phyloP scores from a whole-genome alignment of 2,113 vertebrate species.

The Oreochromis niloticus region DNA sequence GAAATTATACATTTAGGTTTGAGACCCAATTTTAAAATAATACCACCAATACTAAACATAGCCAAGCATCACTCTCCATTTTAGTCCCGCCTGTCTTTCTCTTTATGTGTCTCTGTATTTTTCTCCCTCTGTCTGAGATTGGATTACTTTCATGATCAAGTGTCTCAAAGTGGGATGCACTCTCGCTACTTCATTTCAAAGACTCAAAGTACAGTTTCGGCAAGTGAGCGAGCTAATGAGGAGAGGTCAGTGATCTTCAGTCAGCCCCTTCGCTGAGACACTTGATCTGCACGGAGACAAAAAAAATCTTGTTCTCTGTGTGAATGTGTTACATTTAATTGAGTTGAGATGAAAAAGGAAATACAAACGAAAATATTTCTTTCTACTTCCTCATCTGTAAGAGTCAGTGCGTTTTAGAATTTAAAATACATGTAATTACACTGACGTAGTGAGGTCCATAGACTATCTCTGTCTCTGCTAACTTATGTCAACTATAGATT shows the following conservation, averaged over 20 bases:
- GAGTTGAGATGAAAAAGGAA: neutral
- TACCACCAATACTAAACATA: neutral
- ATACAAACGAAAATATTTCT: neutral
- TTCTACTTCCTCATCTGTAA: neutral
- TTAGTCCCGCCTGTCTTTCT: neutral
- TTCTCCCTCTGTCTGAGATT: neutral
- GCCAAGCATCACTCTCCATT: neutral
- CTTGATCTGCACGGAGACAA: neutral
- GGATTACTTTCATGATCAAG: slow-evolving; percentile 2
- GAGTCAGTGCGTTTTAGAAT: neutral
- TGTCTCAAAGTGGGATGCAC: neutral
- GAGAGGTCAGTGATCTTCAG: neutral
- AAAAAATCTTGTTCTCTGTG: neutral
- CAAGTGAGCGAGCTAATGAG: slow-evolving; percentile 4
- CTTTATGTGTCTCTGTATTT: neutral
- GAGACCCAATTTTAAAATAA: neutral
- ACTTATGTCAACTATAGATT: neutral
- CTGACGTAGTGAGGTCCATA: neutral
- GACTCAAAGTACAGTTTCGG: neutral
- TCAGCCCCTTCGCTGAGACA: neutral
- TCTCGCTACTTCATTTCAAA: slow-evolving; percentile 6
- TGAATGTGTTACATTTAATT: neutral
- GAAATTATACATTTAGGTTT: neutral
- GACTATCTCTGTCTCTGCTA: neutral
- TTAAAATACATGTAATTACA: neutral